Evolutionary conservation across 2,113 vertebrate species (phyloP), one percentile per base, ranked within the genome.

Genomic region (Setophaga kirtlandii): DNA sequence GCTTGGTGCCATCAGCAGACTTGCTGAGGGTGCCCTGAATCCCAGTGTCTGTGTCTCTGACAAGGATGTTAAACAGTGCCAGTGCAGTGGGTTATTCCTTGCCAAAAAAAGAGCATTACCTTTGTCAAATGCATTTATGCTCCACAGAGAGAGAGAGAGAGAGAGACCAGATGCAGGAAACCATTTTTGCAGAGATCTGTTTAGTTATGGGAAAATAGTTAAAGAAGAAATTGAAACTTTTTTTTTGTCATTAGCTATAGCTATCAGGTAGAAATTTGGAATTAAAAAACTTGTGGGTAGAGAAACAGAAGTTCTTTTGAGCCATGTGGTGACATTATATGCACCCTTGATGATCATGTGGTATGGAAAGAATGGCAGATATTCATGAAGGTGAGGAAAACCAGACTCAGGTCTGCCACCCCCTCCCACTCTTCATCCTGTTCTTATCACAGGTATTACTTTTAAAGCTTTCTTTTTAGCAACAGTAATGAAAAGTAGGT

Each of bases 121-220:
- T 83, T 82, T 81, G 87, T 97, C 83, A 93, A 87, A 84, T 16
- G 5, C 83, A 69, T 97, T 92, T 46, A 10, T 88, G 62, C 87
- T 96, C 64, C 83, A 15, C 74, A 4, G 87, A 95, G 80, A 87
- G 75, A 50, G 79, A 47, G 35, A 37, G 41, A 47, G 41, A 82
- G 58, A 89, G 60, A 37, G 37, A 37, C 37, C 58, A 94, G 90
- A 84, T 22, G 15, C 85, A 81, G 89, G 59, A 95, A 95, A 89
- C 24, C 46, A 37, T 41, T 68, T 95, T 96, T 93, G 49, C 50
- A 85, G 93, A 76, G 79, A 82, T 31, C 39, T 58, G 37, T 56
- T 92, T 92, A 24, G 6, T 87, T 96, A 60, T 56, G 65, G 53
- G 76, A 94, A 87, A 67, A 71, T 12, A 77, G 55, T 86, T 35